Conservation (phyloP, 2,797 vertebrate genomes). For the Lepus townsendii region DNA sequence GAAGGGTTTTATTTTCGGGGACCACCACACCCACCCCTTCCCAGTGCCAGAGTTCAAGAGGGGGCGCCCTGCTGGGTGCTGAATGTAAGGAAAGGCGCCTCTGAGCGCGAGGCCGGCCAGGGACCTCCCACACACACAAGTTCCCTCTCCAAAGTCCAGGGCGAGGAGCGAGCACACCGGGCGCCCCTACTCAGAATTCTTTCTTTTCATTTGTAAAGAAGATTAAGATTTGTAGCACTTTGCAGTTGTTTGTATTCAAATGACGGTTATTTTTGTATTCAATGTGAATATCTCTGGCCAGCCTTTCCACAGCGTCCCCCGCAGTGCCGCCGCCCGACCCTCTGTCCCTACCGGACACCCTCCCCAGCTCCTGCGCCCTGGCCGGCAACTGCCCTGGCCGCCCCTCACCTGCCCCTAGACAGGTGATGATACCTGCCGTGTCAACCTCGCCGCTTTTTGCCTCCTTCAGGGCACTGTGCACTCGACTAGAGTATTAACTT, state of each 20-base stretch:
- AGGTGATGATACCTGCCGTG: not conserved
- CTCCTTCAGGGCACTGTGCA: slow-evolving; percentile 88
- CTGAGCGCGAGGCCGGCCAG: not conserved
- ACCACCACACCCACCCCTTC: not conserved
- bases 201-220: slow-evolving; percentile 75
- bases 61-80: slow-evolving; percentile 77
- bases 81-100: slow-evolving; percentile 85
- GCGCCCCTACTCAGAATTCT: slow-evolving; percentile 61
- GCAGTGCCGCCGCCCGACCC: not conserved
- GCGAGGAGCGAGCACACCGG: not conserved
- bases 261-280: slow-evolving; percentile 90
- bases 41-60: not conserved
- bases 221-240: slow-evolving; percentile 88
- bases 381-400: slow-evolving; percentile 63
- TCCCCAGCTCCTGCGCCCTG: not conserved
- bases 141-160: not conserved
- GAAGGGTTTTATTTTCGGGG: not conserved
- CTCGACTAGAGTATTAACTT: slow-evolving; percentile 88
- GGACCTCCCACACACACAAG: not conserved
- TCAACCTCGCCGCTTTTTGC: slow-evolving; percentile 71
- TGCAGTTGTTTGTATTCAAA: slow-evolving; percentile 90
- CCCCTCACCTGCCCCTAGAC: not conserved
- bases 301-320: not conserved
- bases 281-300: slow-evolving; percentile 89
- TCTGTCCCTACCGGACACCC: too few relatives aligned